Conservation (phyloP, 2,113 vertebrate genomes). For the Sapajus apella region DNA sequence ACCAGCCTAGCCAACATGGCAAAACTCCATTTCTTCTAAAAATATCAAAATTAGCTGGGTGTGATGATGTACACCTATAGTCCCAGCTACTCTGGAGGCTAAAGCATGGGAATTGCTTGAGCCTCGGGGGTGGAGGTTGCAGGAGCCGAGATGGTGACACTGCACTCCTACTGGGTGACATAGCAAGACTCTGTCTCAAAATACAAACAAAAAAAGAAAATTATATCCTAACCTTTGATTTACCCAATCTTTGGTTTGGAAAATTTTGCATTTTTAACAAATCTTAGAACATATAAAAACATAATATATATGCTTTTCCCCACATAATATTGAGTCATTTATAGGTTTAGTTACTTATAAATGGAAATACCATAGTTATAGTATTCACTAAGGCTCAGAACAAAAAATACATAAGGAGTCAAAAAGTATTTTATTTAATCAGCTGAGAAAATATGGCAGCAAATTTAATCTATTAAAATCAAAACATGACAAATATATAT, state of each 20-base stretch:
- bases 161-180: no score
- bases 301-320: not conserved
- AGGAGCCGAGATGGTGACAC: no score
- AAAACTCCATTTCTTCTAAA: no score
- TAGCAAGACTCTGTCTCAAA: no score
- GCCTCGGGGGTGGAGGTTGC: no score
- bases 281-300: not conserved
- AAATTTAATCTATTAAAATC: not conserved
- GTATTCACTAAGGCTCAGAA: not conserved
- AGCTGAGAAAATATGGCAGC: not conserved
- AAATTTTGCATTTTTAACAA: not conserved
- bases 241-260: not conserved
- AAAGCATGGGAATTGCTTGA: no score
- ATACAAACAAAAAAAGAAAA: no score
- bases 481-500: not conserved
- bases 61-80: no score
- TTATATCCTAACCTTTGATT: not conserved
- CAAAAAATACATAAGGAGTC: not conserved
- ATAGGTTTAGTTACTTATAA: conserved; percentile 4
- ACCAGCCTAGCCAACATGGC: no score
- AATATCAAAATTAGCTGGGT: no score
- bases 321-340: not conserved
- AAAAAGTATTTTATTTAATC: conserved; percentile 6
- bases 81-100: no score
- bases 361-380: not conserved